Evolutionary conservation across 2,888 invertebrate species (phyloP), one percentile per base, ranked within the genome.

Genomic region (Fragum whitleyi): DNA sequence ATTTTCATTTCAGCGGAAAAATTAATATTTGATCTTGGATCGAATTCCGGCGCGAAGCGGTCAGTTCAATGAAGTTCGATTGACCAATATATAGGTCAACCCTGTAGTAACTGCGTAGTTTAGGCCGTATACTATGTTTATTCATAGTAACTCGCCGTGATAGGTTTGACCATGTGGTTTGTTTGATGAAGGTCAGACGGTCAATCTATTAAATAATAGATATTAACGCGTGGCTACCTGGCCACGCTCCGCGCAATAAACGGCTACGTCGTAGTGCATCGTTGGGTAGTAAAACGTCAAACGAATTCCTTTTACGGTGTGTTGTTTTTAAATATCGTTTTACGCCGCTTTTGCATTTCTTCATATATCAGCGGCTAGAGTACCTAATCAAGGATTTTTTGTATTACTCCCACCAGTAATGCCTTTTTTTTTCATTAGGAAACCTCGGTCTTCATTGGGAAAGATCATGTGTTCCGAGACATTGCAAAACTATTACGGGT

Each of bases 111-210:
- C 71, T 77, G 67, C 77, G 77, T 65, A 77, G 77, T 77, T 59
- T n/a, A 11, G 62, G 21, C 23, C 28, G 32, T 36, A 36, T 9
- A 6, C 32, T 36, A n/a, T 36, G 57, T 7, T 53, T 78, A 78
- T 69, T 69, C 74, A 74, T 69, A 74, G 78, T 70, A 69, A 62
- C 51, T 42, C 67, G 57, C 72, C 77, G 74, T 74, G 70, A 73
- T 59, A 69, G 53, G 68, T 57, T 70, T 61, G 78, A 78, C 74
- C 74, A 28, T 47, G 14, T 70, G 74, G 73, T 23, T 23, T 26
- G 14, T 23, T 21, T 57, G 14, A 73, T 23, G 29, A 69, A 62
- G 78, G 78, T 78, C 73, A 78, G 53, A 28, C 61, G 78, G 78
- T 74, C 78, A 78, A 2, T 7, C 19, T 51, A 51, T 42, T 68